Percentiles rank a stretch among this genome's conserved stretches.
These are phyloP conservation scores for Bujurquina vittata DNA, from an alignment of 2,113 vertebrate species.

Conservation along the genomic window DNA sequence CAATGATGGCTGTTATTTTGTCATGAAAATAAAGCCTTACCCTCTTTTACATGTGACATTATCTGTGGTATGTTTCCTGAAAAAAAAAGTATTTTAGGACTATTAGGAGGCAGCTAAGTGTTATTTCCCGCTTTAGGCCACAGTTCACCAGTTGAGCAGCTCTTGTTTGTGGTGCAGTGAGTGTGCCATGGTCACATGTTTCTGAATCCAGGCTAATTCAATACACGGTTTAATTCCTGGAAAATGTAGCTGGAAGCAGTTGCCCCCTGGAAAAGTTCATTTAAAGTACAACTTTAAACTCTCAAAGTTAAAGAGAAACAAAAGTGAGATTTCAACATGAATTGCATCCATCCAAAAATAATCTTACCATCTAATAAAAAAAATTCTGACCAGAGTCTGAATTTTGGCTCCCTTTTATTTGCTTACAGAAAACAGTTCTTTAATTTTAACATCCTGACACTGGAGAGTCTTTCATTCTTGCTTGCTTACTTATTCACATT, in stretches of 20 bases:
- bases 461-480: neutral
- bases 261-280: neutral
- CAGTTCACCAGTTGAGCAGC: constrained; percentile 6
- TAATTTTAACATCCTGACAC: neutral
- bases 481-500: neutral
- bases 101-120: neutral
- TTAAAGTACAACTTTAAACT: neutral
- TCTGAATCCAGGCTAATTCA: constrained; percentile 27
- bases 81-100: neutral
- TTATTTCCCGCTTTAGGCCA: neutral
- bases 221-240: constrained; percentile 13
- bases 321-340: neutral
- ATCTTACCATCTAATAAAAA: neutral
- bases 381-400: neutral
- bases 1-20: neutral
- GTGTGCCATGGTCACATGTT: constrained; percentile 23
- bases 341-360: neutral
- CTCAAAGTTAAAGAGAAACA: neutral
- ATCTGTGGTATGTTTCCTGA: neutral
- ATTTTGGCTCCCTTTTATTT: neutral
- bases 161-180: constrained; percentile 7
- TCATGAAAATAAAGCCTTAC: neutral
- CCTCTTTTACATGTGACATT: neutral
- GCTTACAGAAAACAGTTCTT: neutral
- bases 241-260: neutral